Conservation (phyloP, 2,888 invertebrate genomes). For the Catocala fraxini region DNA sequence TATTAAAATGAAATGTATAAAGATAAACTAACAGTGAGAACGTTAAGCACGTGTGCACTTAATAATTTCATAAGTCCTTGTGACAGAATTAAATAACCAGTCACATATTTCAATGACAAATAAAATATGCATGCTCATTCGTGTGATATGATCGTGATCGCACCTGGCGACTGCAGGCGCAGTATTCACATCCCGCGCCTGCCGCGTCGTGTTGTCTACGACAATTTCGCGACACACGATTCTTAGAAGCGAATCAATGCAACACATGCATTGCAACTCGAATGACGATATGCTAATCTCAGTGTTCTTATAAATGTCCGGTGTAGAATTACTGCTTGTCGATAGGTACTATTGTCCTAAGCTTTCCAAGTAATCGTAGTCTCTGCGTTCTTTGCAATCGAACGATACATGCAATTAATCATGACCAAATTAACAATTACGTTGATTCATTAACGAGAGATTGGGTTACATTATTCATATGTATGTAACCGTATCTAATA, state of each 20-base stretch:
- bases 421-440: slow-evolving; percentile 29
- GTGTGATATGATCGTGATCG: slow-evolving; percentile 63
- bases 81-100: slow-evolving; percentile 8
- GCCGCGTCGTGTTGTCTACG: slow-evolving; percentile 67
- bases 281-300: slow-evolving; percentile 76
- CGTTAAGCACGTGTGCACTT: neutral
- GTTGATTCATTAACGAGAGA: slow-evolving; percentile 37
- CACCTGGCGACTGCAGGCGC: slow-evolving; percentile 64
- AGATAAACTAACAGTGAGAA: neutral
- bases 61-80: slow-evolving; percentile 6
- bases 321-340: slow-evolving; percentile 65
- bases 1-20: slow-evolving; percentile 4
- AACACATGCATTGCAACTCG: slow-evolving; percentile 63
- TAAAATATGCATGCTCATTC: slow-evolving; percentile 52
- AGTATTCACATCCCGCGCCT: slow-evolving; percentile 44
- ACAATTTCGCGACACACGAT: slow-evolving; percentile 63
- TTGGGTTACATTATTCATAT: slow-evolving; percentile 28
- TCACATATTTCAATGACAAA: slow-evolving; percentile 38
- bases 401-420: slow-evolving; percentile 28
- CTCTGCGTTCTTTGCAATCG: neutral
- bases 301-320: slow-evolving; percentile 70
- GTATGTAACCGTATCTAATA: slow-evolving; percentile 30
- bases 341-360: slow-evolving; percentile 35
- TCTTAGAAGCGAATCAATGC: slow-evolving; percentile 73
- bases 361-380: slow-evolving; percentile 15